Base-by-base conservation (phyloP, 2,113 vertebrate genomes). In the Lampris megalopsis region DNA sequence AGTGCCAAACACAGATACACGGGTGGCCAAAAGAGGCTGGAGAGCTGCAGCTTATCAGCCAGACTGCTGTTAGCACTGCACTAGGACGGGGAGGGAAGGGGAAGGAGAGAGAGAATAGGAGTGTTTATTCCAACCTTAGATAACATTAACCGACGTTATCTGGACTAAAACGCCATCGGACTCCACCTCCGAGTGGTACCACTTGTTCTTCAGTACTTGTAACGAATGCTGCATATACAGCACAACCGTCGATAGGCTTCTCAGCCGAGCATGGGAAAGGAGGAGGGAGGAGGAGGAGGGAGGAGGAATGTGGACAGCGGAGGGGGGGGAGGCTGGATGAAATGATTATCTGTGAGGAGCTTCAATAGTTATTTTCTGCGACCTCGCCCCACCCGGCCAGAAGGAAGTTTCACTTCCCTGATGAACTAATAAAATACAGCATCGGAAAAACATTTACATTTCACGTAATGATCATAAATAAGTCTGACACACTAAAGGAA, bases 391-490 rank as follows among this genome's bases (percentile, higher is more conserved):
- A 52, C 49, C 50, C 11, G 9, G 37, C 45, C 45, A 43, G 13
- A 4, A 9, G 40, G 41, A 60, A 57, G 48, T 42, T 59, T 47
- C 6, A 47, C 56, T 69, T 47, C 62, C 63, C 63, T 37, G 40
- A 54, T 65, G 73, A 78, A 81, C 74, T 53, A 72, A 82, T 77
- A 58, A 71, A 71, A 72, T 7, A 61, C 52, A 37, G 43, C 4
- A 36, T 48, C 61, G 38, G 68, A 13, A 72, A 56, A 68, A 72
- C 42, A 75, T 87, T 73, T 74, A 75, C 65, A 72, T 80, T 68
- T 57, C 35, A 63, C 36, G 38, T 45, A 67, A 69, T 58, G 56
- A 66, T 42, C 38, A 56, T 84, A 47, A 71, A 79, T 69, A 81
- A 79, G 65, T 61, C 8, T 10, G 48, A 43, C 24, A 9, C 48